Conservation (phyloP, 2,113 vertebrate genomes). For the Cebus imitator region DNA sequence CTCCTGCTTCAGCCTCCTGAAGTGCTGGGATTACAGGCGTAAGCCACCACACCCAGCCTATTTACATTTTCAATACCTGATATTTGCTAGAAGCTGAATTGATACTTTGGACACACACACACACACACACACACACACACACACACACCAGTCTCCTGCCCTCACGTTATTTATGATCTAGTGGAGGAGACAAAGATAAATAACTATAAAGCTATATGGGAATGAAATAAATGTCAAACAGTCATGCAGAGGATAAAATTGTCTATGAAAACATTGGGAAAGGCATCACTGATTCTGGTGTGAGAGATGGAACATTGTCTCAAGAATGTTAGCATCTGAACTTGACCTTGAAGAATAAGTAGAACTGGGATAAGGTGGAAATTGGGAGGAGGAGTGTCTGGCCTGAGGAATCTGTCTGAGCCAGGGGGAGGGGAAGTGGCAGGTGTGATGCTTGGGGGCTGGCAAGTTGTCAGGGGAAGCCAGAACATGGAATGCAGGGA, state of each 20-base stretch:
- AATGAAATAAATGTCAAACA: background rate
- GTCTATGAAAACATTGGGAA: background rate
- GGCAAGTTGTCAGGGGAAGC: accelerated
- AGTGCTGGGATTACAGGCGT: too few species aligned
- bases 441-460: background rate
- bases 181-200: background rate
- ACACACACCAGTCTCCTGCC: background rate
- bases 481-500: background rate
- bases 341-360: background rate
- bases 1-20: too few species aligned
- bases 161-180: background rate
- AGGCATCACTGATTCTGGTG: background rate
- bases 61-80: background rate
- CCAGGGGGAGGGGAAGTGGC: too few species aligned
- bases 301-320: background rate
- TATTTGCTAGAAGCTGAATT: background rate
- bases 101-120: too few species aligned
- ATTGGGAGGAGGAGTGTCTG: background rate
- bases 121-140: too few species aligned
- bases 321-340: background rate
- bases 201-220: background rate
- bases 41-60: too few species aligned
- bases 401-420: background rate
- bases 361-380: background rate
- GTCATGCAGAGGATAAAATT: background rate